Evolutionary conservation across 2,113 vertebrate species (phyloP), one percentile per base, ranked within the genome.

Genomic region (Haliaeetus leucogaster): DNA sequence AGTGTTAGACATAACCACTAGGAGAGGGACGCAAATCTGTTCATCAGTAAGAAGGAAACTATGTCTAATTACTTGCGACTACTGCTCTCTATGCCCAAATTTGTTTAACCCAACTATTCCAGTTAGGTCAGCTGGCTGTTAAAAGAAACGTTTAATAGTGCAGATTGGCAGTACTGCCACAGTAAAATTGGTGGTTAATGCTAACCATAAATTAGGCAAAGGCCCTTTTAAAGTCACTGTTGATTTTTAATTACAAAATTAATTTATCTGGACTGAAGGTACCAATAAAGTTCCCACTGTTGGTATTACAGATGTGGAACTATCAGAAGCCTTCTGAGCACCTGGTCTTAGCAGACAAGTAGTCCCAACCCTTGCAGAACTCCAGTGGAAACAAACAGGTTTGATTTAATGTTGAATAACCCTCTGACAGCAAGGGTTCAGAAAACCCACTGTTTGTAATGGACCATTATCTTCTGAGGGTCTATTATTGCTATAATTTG

Each of bases 11-110:
- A 56, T 21, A 40, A 87, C 52, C 43, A 34, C 12, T 20, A 23
- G 1, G 1, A 65, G 19, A 55, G 19, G 50, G 34, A 74, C 0
- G 0, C 11, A 36, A 65, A 82, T 26, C 16, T 80, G 22, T 45
- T 71, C 43, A 66, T 47, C 59, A 82, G 21, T 27, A 78, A 23
- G 38, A 32, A 88, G 23, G 8, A 66, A 82, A 65, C 25, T 23
- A n/a, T 0, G 0, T 10, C 26, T 17, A 59, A 13, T 77, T 78
- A 73, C 22, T 40, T 73, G 22, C n/a, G 72, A 73, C 25, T 40
- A 26, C 47, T 12, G 0, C 26, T 70, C 42, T n/a, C 34, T 15
- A 23, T 2, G 13, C 38, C n/a, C 40, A 18, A 38, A 67, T 30
- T n/a, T 67, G 34, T 7, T 9, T 17, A 81, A 27, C 40, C 34